Conservation (phyloP, 2,113 vertebrate species). For the Lepus timidus region DNA sequence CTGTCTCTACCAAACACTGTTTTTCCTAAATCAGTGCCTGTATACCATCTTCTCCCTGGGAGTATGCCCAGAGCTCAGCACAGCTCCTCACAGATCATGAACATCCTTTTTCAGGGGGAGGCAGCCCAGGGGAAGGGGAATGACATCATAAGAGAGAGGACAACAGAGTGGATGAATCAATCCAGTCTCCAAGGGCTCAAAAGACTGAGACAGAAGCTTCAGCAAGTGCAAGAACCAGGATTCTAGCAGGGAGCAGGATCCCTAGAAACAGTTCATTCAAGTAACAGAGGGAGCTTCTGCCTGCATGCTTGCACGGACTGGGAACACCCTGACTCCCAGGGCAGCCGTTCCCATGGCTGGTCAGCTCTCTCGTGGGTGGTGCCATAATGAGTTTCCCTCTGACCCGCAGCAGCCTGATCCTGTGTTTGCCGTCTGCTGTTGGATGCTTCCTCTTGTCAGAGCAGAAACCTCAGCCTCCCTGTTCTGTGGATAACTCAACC, state of each 20-base stretch:
- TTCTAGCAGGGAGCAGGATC: background rate
- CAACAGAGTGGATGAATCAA: background rate
- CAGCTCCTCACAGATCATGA: background rate
- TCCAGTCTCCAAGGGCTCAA: background rate
- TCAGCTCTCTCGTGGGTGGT: background rate
- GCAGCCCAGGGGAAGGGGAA: background rate
- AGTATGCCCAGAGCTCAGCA: background rate
- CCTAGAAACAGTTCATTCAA: background rate
- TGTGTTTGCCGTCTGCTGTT: constrained; percentile 21
- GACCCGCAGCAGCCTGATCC: background rate
- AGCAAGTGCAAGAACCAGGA: background rate
- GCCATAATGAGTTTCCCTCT: background rate
- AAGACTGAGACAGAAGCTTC: background rate
- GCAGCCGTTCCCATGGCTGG: background rate
- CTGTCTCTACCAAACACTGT: background rate
- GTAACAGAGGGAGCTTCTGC: background rate
- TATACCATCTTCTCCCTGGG: background rate
- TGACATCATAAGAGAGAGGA: background rate
- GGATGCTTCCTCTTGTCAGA: constrained; percentile 31
- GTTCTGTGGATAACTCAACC: background rate
- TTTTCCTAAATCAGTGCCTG: background rate
- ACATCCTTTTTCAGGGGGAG: background rate
- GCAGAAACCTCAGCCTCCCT: constrained; percentile 39
- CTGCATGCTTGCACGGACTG: background rate
- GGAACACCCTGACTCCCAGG: background rate